A percentile compares a stretch with the other conserved stretches of the same genome.
phyloP scores from a whole-genome alignment of 2,888 invertebrate genomes.

The Orthonevra nobilis region DNA sequence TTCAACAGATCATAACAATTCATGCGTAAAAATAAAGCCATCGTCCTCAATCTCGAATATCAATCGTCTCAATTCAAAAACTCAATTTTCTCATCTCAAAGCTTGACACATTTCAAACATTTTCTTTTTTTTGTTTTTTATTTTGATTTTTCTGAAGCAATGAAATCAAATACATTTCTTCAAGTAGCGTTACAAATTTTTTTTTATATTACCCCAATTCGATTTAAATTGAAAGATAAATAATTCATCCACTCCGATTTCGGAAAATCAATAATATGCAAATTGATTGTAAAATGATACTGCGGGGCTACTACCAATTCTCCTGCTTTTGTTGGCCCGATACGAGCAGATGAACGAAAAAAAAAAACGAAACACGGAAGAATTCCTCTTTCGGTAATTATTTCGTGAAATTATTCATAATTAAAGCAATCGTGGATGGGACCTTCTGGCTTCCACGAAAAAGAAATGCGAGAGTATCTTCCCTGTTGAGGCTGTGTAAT shows the following conservation, averaged over 20 bases:
- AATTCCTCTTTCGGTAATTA: background rate
- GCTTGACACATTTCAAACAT: background rate
- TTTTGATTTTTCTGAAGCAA: slow-evolving; percentile 26
- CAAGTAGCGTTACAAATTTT: slow-evolving; percentile 12
- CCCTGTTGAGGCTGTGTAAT: slow-evolving; percentile 5
- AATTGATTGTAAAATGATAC: slow-evolving; percentile 34
- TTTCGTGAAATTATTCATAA: slow-evolving; percentile 16
- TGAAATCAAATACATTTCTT: too few species aligned
- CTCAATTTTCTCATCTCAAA: slow-evolving; percentile 19
- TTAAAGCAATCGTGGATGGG: slow-evolving; percentile 1
- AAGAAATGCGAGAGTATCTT: background rate
- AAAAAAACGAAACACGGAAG: too few species aligned
- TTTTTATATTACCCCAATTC: slow-evolving; percentile 10
- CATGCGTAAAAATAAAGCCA: too few species aligned
- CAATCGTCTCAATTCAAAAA: background rate
- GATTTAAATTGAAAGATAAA: slow-evolving; percentile 30
- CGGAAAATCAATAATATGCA: slow-evolving; percentile 41
- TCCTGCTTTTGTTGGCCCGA: too few species aligned
- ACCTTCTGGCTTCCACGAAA: background rate
- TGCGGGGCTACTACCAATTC: too few species aligned
- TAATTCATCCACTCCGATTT: slow-evolving; percentile 12
- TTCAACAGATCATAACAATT: too few species aligned
- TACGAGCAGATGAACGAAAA: too few species aligned
- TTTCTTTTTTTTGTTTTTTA: slow-evolving; percentile 29
- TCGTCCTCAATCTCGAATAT: too few species aligned